Percentiles rank a stretch among this genome's conserved stretches.
Conservation (phyloP, 1,140 invertebrate species). For the Solen grandis region DNA sequence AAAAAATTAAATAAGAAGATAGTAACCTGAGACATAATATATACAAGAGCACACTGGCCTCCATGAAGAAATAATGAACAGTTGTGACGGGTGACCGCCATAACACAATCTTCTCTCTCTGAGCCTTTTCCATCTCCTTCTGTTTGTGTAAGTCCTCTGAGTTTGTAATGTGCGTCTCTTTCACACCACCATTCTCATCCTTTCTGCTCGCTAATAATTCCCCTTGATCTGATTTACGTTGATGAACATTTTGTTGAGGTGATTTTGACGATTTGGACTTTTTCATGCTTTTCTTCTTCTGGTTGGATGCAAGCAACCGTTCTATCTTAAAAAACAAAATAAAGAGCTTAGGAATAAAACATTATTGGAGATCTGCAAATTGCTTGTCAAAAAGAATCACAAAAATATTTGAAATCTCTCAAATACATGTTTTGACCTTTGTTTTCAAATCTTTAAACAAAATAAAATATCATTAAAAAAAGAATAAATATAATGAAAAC, state of each 20-base stretch:
- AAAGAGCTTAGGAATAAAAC: too few relatives aligned
- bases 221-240: background rate
- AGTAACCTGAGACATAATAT: slow-evolving; percentile 82
- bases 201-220: background rate
- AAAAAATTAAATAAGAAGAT: slow-evolving; percentile 28
- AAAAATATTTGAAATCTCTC: background rate
- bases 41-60: slow-evolving; percentile 85
- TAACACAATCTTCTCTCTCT: slow-evolving; percentile 87
- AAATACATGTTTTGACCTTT: background rate
- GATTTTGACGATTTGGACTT: slow-evolving; percentile 26
- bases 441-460: background rate
- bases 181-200: slow-evolving; percentile 9
- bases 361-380: background rate
- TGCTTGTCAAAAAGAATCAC: background rate
- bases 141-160: background rate
- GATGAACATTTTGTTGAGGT: background rate
- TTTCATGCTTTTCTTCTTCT: slow-evolving; percentile 35
- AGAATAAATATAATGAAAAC: background rate
- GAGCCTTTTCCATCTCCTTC: slow-evolving; percentile 70
- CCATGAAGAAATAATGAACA: slow-evolving; percentile 90
- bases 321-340: slow-evolving; percentile 25
- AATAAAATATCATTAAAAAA: background rate
- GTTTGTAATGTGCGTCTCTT: background rate
- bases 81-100: slow-evolving; percentile 93
- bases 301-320: slow-evolving; percentile 29